phyloP scores from a whole-genome alignment of 2,113 vertebrate genomes.

The Sigmodon hispidus region DNA sequence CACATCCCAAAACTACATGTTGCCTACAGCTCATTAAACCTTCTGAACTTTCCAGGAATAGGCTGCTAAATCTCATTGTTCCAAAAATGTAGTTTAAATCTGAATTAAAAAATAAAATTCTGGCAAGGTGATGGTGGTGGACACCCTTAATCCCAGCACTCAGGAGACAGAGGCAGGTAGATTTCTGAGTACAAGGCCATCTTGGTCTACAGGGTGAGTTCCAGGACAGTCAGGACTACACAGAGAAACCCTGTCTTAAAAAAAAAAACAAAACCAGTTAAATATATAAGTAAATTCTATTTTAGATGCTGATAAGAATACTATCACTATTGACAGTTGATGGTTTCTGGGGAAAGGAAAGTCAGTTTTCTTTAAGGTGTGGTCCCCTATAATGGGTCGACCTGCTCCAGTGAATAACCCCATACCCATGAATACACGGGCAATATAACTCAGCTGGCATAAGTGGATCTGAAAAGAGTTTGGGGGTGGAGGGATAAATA shows the following conservation, averaged over 20 bases:
- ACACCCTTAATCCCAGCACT: background rate
- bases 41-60: background rate
- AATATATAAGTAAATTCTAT: conserved; percentile 21
- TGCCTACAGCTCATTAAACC: background rate
- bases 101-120: conserved; percentile 30
- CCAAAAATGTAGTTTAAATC: background rate
- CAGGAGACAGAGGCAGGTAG: background rate
- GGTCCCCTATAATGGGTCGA: background rate
- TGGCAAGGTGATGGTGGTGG: background rate
- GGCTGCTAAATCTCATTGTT: background rate
- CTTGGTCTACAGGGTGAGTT: background rate
- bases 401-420: background rate
- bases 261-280: background rate
- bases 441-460: too few relatives aligned
- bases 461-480: background rate
- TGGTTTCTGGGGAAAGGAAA: background rate
- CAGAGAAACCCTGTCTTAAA: background rate
- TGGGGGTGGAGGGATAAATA: background rate
- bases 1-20: background rate
- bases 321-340: background rate
- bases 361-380: background rate
- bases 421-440: background rate
- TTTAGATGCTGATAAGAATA: conserved; percentile 37
- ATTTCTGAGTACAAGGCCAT: background rate
- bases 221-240: background rate